Conservation (phyloP, 2,797 vertebrate genomes). For the Taenioides sp. region DNA sequence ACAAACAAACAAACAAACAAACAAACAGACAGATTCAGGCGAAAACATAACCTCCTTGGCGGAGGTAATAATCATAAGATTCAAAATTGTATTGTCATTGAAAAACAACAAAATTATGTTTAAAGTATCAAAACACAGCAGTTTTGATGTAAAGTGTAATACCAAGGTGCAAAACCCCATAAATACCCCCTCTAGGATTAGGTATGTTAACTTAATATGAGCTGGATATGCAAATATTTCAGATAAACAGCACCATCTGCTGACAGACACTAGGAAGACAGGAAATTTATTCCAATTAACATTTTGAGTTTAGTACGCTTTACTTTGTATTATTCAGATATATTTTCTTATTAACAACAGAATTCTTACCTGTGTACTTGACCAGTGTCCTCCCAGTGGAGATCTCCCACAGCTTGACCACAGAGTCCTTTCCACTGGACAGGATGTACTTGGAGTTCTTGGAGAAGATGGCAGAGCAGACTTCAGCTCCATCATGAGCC, state of each 20-base stretch:
- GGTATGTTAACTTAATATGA: not conserved
- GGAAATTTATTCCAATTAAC: not conserved
- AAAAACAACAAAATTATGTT: too few species aligned
- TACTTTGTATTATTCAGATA: not conserved
- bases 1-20: too few species aligned
- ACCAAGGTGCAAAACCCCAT: too few species aligned
- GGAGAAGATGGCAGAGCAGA: slow-evolving; percentile 96
- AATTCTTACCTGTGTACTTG: slow-evolving; percentile 90
- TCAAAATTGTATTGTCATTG: too few species aligned
- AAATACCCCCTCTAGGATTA: too few species aligned
- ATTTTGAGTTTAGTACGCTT: not conserved
- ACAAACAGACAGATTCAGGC: too few species aligned
- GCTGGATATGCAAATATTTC: not conserved
- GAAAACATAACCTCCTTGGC: too few species aligned
- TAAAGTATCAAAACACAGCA: too few species aligned
- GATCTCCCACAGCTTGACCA: slow-evolving; percentile 98
- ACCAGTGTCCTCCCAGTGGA: slow-evolving; percentile 94
- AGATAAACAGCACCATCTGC: slow-evolving; percentile 3
- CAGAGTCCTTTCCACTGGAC: slow-evolving; percentile 97
- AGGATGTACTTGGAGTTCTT: slow-evolving; percentile 98
- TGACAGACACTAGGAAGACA: not conserved
- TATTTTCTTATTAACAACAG: not conserved
- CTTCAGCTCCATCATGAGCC: slow-evolving; percentile 93
- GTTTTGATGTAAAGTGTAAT: too few species aligned
- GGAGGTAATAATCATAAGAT: too few species aligned